Percentiles rank a stretch among this genome's conserved stretches.
phyloP scores from a whole-genome alignment of 2,888 invertebrate species.

The Chorisops tibialis region DNA sequence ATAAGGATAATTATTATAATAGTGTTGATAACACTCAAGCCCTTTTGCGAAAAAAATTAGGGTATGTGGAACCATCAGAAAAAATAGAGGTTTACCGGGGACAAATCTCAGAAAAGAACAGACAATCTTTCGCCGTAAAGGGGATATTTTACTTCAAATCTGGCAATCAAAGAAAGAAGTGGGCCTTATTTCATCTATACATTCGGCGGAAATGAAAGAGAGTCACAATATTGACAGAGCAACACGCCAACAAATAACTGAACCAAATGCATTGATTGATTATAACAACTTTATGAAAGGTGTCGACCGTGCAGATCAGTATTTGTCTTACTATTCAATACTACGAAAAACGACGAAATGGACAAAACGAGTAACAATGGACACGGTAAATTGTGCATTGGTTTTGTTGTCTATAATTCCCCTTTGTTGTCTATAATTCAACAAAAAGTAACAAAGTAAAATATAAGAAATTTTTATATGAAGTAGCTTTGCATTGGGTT shows the following conservation, averaged over 20 bases:
- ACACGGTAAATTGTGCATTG: no score
- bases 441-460: no score
- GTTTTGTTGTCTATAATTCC: slow-evolving; percentile 1
- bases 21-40: slow-evolving; percentile 2
- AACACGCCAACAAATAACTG: background rate
- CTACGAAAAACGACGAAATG: slow-evolving; percentile 2
- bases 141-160: background rate
- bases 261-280: slow-evolving; percentile 3
- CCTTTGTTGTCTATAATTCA: no score
- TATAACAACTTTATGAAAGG: background rate
- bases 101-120: background rate
- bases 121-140: background rate
- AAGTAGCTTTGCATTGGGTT: background rate
- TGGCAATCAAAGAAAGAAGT: background rate
- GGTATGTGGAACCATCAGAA: background rate
- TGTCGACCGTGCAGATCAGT: slow-evolving; percentile 1
- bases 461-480: background rate
- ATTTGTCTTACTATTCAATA: background rate
- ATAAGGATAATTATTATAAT: no score
- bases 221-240: background rate
- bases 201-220: background rate
- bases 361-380: no score
- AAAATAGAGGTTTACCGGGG: slow-evolving; percentile 4
- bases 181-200: background rate
- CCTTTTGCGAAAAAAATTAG: background rate